These are phyloP conservation scores for Cosmopolites sordidus DNA, from an alignment of 2,888 invertebrate genomes.

Conservation along the genomic window DNA sequence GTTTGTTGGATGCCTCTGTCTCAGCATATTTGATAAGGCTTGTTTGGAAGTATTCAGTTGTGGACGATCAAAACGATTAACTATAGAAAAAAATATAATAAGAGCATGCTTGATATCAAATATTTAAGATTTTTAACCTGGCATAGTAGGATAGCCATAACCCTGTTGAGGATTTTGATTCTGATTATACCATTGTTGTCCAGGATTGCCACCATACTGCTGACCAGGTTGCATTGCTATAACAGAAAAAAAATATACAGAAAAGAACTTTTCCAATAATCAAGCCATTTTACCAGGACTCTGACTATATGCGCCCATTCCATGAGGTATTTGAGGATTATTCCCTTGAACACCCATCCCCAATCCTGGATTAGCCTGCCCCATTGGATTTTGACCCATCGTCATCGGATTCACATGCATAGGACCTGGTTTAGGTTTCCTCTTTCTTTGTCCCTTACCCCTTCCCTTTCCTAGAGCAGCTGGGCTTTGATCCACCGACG, in stretches of 20 bases:
- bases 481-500: constrained; percentile 65
- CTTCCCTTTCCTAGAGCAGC: constrained; percentile 50
- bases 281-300: constrained; percentile 23
- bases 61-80: constrained; percentile 51
- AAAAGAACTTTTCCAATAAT: constrained; percentile 1
- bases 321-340: constrained; percentile 44
- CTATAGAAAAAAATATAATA: constrained; percentile 29
- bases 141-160: constrained; percentile 52
- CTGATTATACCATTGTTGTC: constrained; percentile 58
- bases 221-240: constrained; percentile 39
- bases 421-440: constrained; percentile 48
- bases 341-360: constrained; percentile 34
- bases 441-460: constrained; percentile 53
- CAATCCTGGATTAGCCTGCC: constrained; percentile 30
- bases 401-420: constrained; percentile 37
- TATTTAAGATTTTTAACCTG: constrained; percentile 36
- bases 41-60: constrained; percentile 70
- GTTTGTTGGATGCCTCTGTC: constrained; percentile 67
- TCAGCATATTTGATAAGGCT: constrained; percentile 80
- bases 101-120: background rate
- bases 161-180: constrained; percentile 45
- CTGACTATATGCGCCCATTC: constrained; percentile 36
- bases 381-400: constrained; percentile 37
- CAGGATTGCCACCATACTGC: constrained; percentile 46
- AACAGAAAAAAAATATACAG: background rate